Conservation (phyloP, 2,113 vertebrate species). For the Struthidea cinerea region DNA sequence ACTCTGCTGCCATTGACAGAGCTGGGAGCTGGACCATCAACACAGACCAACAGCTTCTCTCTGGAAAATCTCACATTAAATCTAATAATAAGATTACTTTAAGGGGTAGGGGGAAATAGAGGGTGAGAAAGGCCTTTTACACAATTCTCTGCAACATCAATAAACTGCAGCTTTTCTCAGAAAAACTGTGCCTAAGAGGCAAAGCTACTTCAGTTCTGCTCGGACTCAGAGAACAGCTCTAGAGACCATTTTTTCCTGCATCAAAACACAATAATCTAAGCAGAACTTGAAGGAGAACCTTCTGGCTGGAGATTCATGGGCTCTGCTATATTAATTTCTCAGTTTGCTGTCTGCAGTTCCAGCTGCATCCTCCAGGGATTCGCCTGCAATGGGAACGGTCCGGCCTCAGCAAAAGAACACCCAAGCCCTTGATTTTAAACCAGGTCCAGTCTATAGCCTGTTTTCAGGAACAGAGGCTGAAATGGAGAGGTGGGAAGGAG, state of each 20-base stretch:
- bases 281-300: background rate
- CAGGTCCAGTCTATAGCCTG: background rate
- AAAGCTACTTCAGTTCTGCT: background rate
- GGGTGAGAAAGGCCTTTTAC: background rate
- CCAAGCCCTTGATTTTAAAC: background rate
- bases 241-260: background rate
- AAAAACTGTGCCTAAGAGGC: background rate
- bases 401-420: background rate
- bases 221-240: background rate
- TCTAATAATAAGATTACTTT: background rate
- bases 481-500: constrained; percentile 30
- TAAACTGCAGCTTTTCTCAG: background rate
- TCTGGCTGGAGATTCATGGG: background rate
- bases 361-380: constrained; percentile 9
- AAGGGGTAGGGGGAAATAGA: background rate
- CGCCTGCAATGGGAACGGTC: background rate
- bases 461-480: constrained; percentile 40
- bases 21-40: background rate
- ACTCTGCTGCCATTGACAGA: rapidly evolving
- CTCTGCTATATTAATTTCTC: background rate
- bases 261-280: background rate
- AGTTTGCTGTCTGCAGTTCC: background rate
- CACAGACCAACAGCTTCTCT: background rate
- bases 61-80: background rate
- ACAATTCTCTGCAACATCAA: background rate